A percentile compares a stretch with the other conserved stretches of the same genome.
These are phyloP conservation scores for Molossus molossus DNA, from an alignment of 2,797 vertebrate genomes.

Conservation along the genomic window DNA sequence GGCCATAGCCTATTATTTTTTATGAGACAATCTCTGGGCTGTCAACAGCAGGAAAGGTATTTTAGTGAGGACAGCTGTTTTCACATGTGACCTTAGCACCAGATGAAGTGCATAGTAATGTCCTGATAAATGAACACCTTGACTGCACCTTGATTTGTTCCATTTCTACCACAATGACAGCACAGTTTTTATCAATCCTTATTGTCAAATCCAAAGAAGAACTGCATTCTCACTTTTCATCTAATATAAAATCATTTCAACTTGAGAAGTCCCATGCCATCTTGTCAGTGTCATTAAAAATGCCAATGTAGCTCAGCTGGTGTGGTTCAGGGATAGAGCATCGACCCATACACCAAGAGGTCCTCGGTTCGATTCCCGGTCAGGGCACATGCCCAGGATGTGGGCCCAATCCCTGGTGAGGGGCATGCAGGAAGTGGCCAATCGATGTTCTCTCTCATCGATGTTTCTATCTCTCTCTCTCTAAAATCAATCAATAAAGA, in stretches of 20 bases:
- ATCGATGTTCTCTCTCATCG: no score
- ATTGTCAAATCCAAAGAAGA: constrained; percentile 5
- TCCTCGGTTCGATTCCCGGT: no score
- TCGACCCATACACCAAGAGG: no score
- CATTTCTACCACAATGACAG: constrained; percentile 25
- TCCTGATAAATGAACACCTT: constrained; percentile 40
- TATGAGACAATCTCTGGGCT: constrained; percentile 77
- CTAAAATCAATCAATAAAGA: no score
- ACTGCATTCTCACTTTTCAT: constrained; percentile 48
- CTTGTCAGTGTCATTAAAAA: constrained; percentile 63
- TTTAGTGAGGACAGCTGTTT: constrained; percentile 73
- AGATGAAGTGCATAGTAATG: background rate
- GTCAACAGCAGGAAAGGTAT: constrained; percentile 80
- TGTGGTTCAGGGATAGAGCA: no score
- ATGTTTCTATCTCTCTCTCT: no score
- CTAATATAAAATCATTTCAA: constrained; percentile 29
- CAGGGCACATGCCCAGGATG: no score
- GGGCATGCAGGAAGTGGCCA: no score
- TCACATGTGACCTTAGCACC: constrained; percentile 45
- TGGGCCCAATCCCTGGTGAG: no score
- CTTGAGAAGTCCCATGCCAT: background rate
- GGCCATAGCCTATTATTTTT: constrained; percentile 70
- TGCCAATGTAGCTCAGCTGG: background rate
- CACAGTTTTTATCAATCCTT: constrained; percentile 44
- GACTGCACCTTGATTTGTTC: constrained; percentile 18